Evolutionary conservation across 2,888 invertebrate species (phyloP).

Genomic region (Drosophila pseudotalamancana): DNA sequence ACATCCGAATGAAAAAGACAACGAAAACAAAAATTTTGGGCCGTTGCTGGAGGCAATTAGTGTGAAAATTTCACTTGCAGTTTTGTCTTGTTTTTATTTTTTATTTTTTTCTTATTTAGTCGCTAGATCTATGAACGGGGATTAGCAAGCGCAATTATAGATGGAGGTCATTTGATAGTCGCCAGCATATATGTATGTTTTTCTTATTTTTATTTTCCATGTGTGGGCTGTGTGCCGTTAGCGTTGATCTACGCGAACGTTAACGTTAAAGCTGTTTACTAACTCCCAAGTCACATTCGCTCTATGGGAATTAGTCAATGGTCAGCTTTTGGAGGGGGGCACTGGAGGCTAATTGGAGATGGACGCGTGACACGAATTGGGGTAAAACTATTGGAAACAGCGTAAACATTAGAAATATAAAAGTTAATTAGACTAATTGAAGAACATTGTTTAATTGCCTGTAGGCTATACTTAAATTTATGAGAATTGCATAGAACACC

Average conservation of each 20-base stretch:
- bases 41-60: constrained; percentile 68
- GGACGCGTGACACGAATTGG: constrained; percentile 13
- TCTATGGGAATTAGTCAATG: constrained; percentile 23
- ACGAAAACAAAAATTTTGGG: constrained; percentile 56
- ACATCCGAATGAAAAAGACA: constrained; percentile 42
- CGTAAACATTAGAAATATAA: not conserved
- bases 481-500: not conserved
- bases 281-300: constrained; percentile 24
- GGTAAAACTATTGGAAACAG: not conserved
- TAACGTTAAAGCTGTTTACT: constrained; percentile 10
- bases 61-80: constrained; percentile 75
- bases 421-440: too few species aligned
- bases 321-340: constrained; percentile 13
- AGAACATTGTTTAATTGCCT: too few species aligned
- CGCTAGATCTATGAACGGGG: constrained; percentile 56
- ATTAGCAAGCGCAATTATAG: constrained; percentile 74
- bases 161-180: constrained; percentile 69
- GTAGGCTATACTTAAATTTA: not conserved
- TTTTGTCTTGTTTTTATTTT: constrained; percentile 26
- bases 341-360: not conserved
- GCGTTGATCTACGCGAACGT: constrained; percentile 10
- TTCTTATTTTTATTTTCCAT: not conserved
- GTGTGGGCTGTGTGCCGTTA: constrained; percentile 50
- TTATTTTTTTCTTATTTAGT: constrained; percentile 6
- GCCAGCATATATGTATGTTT: constrained; percentile 23